A percentile compares a stretch with the other conserved stretches of the same genome.
Conservation (phyloP, 2,797 vertebrate genomes). For the Triplophysa bombifrons region DNA sequence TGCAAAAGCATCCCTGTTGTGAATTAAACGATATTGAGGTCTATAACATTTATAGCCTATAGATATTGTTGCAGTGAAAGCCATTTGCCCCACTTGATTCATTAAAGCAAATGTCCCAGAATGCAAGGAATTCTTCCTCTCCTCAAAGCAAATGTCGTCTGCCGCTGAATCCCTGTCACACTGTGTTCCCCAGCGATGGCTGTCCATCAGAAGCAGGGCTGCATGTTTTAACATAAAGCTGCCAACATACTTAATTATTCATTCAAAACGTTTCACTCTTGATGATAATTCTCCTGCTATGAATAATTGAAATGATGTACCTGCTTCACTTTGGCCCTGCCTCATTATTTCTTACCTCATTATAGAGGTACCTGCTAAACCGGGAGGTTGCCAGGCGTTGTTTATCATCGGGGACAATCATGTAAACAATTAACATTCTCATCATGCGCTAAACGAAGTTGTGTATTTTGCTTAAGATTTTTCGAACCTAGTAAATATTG, state of each 20-base stretch:
- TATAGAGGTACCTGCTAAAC: constrained; percentile 61
- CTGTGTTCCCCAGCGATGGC: constrained; percentile 31
- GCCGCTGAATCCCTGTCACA: constrained; percentile 26
- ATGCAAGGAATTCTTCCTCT: constrained; percentile 17
- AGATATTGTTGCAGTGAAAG: constrained; percentile 33
- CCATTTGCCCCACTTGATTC: constrained; percentile 19
- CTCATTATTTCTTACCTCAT: constrained; percentile 73
- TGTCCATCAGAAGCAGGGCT: constrained; percentile 67
- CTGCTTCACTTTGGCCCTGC: constrained; percentile 67
- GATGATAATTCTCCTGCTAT: constrained; percentile 81
- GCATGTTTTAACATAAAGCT: constrained; percentile 75
- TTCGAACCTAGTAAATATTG: background rate
- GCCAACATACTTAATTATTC: constrained; percentile 81
- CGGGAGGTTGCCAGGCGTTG: constrained; percentile 73
- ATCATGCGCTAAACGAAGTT: background rate
- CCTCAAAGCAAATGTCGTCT: constrained; percentile 11
- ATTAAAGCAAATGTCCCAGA: constrained; percentile 34
- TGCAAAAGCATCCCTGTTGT: constrained; percentile 35
- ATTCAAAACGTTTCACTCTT: constrained; percentile 76
- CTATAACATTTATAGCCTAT: constrained; percentile 29
- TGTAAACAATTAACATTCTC: background rate
- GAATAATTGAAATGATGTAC: constrained; percentile 79
- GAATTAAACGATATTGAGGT: constrained; percentile 35
- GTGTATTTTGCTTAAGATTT: background rate
- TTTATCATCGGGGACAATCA: constrained; percentile 54